Evolutionary conservation across 2,888 invertebrate species (phyloP).

Genomic region (Oeneis ivallda): DNA sequence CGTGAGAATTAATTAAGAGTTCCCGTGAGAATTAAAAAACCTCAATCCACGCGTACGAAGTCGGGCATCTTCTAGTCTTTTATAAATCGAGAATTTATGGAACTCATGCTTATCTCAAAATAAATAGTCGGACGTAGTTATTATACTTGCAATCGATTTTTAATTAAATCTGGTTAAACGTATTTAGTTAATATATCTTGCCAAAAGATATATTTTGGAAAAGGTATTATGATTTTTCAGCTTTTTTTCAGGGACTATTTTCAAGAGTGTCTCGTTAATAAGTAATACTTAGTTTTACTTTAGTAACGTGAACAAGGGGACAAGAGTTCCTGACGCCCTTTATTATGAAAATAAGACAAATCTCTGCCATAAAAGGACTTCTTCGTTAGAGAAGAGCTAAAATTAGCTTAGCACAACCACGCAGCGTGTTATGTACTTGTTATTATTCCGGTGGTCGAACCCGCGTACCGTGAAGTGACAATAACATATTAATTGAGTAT

Average conservation of each 20-base stretch:
- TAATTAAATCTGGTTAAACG: too few species aligned
- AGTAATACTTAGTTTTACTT: background rate
- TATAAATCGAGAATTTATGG: too few species aligned
- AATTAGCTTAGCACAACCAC: background rate
- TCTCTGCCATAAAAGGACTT: slow-evolving; percentile 5
- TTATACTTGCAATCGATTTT: too few species aligned
- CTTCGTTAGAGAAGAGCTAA: slow-evolving; percentile 13
- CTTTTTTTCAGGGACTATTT: background rate
- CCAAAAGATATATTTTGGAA: too few species aligned
- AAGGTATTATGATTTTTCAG: too few species aligned
- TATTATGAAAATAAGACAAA: slow-evolving; percentile 16
- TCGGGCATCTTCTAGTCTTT: too few species aligned
- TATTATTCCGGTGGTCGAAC: slow-evolving; percentile 24
- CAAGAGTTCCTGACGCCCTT: background rate
- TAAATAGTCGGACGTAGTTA: too few species aligned
- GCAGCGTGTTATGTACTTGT: background rate
- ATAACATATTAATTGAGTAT: slow-evolving; percentile 32
- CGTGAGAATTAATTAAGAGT: too few species aligned
- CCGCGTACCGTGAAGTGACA: slow-evolving; percentile 25
- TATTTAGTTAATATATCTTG: too few species aligned
- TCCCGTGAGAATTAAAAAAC: too few species aligned
- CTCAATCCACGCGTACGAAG: too few species aligned
- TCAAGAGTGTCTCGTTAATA: background rate
- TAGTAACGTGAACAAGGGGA: background rate
- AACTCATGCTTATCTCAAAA: too few species aligned